Conservation (phyloP, 2,113 vertebrate genomes). For the Struthidea cinerea region DNA sequence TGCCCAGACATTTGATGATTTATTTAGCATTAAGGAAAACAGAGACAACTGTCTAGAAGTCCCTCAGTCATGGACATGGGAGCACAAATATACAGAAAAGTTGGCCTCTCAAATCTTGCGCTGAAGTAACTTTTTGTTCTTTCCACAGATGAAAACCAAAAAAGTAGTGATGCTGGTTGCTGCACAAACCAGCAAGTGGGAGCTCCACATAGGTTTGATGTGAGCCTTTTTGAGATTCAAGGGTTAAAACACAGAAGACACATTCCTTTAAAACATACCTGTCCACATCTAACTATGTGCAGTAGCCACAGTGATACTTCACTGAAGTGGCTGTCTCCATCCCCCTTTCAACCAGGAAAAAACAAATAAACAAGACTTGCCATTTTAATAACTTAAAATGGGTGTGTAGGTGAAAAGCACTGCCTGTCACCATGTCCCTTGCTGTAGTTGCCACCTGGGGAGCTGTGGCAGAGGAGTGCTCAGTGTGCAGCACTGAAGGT, state of each 20-base stretch:
- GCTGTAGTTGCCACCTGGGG: neutral
- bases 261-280: neutral
- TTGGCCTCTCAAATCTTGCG: neutral
- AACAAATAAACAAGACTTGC: neutral
- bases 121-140: neutral
- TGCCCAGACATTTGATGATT: constrained; percentile 50
- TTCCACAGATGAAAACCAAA: neutral
- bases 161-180: neutral
- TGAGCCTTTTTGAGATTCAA: neutral
- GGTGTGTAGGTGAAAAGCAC: neutral
- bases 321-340: neutral
- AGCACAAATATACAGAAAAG: neutral
- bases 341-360: neutral
- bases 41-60: constrained; percentile 46
- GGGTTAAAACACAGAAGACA: neutral
- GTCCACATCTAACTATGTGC: neutral
- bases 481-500: neutral
- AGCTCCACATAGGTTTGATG: neutral
- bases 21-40: constrained; percentile 56
- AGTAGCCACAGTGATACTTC: neutral
- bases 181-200: neutral
- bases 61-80: neutral
- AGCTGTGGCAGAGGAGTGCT: neutral
- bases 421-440: neutral
- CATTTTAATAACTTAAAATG: neutral